These are phyloP conservation scores for Caenorhabditis becei DNA, from an alignment of 2,888 invertebrate species.

Conservation along the genomic window DNA sequence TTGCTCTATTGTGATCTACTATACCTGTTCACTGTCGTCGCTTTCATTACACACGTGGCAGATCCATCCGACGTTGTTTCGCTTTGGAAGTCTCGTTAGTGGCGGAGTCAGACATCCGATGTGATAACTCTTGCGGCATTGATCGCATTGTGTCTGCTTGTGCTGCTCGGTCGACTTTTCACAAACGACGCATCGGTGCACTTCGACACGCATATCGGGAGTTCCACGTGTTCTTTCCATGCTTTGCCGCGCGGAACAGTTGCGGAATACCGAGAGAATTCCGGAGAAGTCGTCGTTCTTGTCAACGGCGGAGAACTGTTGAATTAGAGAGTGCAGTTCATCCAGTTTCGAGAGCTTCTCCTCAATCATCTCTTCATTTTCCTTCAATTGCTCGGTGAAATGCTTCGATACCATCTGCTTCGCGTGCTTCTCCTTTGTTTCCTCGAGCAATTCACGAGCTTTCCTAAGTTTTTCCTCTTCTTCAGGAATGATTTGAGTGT, in stretches of 20 bases:
- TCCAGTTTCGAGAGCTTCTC: constrained; percentile 5
- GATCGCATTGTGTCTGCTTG: constrained; percentile 94
- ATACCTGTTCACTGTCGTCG: constrained; percentile 28
- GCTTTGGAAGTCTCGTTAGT: constrained; percentile 84
- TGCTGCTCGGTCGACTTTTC: constrained; percentile 91
- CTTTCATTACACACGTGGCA: constrained; percentile 62
- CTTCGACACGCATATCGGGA: neutral
- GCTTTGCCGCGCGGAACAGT: constrained; percentile 10
- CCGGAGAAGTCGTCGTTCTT: constrained; percentile 10
- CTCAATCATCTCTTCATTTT: constrained; percentile 26
- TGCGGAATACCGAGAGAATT: constrained; percentile 6
- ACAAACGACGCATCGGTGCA: constrained; percentile 35
- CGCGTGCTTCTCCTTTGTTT: constrained; percentile 34
- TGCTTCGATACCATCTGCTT: constrained; percentile 23
- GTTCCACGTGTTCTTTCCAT: constrained; percentile 9
- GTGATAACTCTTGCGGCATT: constrained; percentile 94
- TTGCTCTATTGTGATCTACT: neutral
- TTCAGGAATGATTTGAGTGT: constrained; percentile 64
- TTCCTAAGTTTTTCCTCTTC: constrained; percentile 66
- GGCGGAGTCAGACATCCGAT: constrained; percentile 95
- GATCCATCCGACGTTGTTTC: constrained; percentile 61
- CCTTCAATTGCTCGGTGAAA: constrained; percentile 21
- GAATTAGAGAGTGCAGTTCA: constrained; percentile 11
- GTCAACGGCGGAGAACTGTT: neutral
- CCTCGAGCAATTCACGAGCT: constrained; percentile 20